A percentile compares a stretch with the other conserved stretches of the same genome.
These are phyloP conservation scores for Perca schrenkii DNA, from an alignment of 2,113 vertebrate species.

Conservation along the genomic window DNA sequence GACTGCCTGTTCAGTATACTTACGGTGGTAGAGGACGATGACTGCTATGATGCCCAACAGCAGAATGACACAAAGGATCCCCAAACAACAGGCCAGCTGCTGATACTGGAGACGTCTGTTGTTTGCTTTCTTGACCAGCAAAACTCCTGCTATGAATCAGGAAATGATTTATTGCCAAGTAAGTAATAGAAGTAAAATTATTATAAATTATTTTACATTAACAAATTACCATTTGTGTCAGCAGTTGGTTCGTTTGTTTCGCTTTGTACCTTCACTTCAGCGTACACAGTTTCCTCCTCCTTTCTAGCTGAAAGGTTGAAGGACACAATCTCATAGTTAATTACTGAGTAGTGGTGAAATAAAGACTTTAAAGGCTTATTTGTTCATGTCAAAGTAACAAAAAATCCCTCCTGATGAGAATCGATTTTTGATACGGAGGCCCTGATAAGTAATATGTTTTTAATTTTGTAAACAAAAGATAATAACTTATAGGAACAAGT, in stretches of 20 bases:
- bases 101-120: accelerated
- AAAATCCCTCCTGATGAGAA: no score
- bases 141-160: neutral
- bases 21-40: constrained; percentile 16
- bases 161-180: no score
- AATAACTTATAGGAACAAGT: no score
- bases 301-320: constrained; percentile 12
- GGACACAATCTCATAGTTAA: neutral
- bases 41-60: constrained; percentile 7
- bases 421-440: no score
- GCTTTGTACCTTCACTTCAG: neutral
- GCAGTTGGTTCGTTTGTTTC: neutral
- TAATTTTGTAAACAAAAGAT: no score
- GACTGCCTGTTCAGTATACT: constrained; percentile 25
- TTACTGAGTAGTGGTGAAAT: neutral
- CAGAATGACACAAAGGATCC: constrained; percentile 31
- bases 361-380: neutral
- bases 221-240: neutral
- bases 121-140: neutral
- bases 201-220: neutral
- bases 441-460: no score
- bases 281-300: constrained; percentile 36
- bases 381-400: neutral
- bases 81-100: constrained; percentile 14
- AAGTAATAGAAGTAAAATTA: no score